Conservation (phyloP, 1,140 invertebrate genomes). For the Choristoneura fumiferana region DNA sequence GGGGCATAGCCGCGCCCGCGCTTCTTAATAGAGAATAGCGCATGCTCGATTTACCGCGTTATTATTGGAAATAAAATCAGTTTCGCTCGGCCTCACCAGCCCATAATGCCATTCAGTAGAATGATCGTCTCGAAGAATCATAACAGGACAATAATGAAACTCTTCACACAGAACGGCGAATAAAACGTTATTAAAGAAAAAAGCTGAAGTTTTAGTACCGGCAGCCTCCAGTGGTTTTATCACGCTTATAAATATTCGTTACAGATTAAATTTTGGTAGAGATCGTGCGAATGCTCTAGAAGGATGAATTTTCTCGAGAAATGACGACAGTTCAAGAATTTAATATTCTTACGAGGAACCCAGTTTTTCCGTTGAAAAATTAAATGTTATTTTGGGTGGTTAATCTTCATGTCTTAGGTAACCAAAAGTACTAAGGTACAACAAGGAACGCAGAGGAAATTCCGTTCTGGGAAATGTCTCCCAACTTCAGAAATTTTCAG, state of each 20-base stretch:
- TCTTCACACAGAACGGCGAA: slow-evolving; percentile 20
- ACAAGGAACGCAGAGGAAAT: no score
- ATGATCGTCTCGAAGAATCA: slow-evolving; percentile 33
- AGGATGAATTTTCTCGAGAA: no score
- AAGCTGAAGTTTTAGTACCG: slow-evolving; percentile 1
- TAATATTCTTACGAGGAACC: no score
- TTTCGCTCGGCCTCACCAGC: slow-evolving; percentile 31
- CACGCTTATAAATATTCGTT: slow-evolving; percentile 28
- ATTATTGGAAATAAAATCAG: slow-evolving; percentile 38
- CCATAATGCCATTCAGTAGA: slow-evolving; percentile 31
- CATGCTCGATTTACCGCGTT: slow-evolving; percentile 32
- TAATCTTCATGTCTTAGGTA: no score
- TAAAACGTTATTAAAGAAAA: slow-evolving; percentile 14
- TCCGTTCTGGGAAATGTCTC: no score
- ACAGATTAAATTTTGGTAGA: slow-evolving; percentile 19
- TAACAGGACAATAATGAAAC: slow-evolving; percentile 38
- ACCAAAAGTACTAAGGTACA: no score
- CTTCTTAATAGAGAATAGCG: slow-evolving; percentile 27
- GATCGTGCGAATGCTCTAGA: no score
- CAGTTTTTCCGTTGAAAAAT: no score
- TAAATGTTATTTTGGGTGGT: no score
- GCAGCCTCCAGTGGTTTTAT: slow-evolving; percentile 20
- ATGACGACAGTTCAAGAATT: no score
- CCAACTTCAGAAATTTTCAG: no score
- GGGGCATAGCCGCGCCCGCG: background rate